Percentiles rank a stretch among this genome's conserved stretches.
These are phyloP conservation scores for Drosophila persimilis DNA, from an alignment of 1,140 invertebrate genomes.

Conservation along the genomic window DNA sequence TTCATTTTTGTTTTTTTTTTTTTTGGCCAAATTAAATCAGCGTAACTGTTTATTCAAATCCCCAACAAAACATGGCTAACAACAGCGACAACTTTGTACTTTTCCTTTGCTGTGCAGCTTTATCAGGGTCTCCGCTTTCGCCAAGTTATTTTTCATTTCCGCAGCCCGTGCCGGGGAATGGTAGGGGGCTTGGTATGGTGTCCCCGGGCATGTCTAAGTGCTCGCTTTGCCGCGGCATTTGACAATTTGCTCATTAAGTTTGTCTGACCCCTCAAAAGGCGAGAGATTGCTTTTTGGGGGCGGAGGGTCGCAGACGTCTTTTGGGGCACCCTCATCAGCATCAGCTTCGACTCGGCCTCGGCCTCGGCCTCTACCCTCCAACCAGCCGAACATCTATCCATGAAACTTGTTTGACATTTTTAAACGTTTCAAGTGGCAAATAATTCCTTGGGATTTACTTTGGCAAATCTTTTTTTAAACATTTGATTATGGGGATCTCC, in stretches of 20 bases:
- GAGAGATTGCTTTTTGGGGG: neutral
- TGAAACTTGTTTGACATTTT: constrained; percentile 76
- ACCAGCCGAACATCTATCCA: neutral
- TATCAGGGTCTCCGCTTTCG: constrained; percentile 20
- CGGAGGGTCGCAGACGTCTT: constrained; percentile 23
- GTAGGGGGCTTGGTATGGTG: constrained; percentile 13
- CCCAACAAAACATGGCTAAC: constrained; percentile 65
- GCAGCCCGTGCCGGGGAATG: neutral
- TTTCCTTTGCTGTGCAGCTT: constrained; percentile 12
- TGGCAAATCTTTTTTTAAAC: constrained; percentile 79
- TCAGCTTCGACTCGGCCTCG: constrained; percentile 39
- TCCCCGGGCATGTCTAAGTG: constrained; percentile 74
- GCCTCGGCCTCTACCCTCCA: neutral
- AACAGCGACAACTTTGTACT: constrained; percentile 64
- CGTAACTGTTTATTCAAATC: constrained; percentile 83
- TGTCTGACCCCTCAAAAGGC: constrained; percentile 65
- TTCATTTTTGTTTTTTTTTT: neutral
- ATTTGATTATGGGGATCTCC: constrained; percentile 62
- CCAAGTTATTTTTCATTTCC: constrained; percentile 72
- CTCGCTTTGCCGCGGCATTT: constrained; percentile 79
- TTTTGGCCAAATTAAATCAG: constrained; percentile 78
- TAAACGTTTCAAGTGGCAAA: constrained; percentile 82
- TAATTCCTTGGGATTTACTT: constrained; percentile 82
- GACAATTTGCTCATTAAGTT: constrained; percentile 83
- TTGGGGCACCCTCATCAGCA: constrained; percentile 63